A percentile compares a stretch with the other conserved stretches of the same genome.
Conservation (phyloP, 2,113 vertebrate genomes). For the Onychostruthus taczanowskii region DNA sequence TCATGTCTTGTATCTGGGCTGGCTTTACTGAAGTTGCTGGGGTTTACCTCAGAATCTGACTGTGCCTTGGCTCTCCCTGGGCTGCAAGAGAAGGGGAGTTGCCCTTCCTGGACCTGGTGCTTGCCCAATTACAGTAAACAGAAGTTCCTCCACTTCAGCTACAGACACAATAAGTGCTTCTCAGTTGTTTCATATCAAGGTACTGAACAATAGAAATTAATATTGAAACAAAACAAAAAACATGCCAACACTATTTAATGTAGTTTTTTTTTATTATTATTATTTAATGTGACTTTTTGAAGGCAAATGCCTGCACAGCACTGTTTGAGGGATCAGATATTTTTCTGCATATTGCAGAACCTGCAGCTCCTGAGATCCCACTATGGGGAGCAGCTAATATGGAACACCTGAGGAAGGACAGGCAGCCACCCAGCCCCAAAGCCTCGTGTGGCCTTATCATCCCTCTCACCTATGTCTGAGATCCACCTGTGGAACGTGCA, state of each 20-base stretch:
- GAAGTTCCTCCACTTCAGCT: not conserved
- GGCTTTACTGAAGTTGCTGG: not conserved
- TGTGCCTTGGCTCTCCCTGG: not conserved
- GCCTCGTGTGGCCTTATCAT: not conserved
- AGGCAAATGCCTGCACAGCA: not conserved
- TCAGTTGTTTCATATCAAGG: not conserved
- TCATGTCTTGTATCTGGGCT: not conserved
- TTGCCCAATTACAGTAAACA: not conserved
- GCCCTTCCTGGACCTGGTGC: not conserved
- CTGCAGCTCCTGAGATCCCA: not conserved
- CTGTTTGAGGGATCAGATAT: not conserved
- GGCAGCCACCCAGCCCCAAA: not conserved
- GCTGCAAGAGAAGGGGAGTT: not conserved
- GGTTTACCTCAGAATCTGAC: not conserved
- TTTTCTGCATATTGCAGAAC: not conserved
- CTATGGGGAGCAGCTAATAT: not conserved
- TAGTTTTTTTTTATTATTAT: not conserved
- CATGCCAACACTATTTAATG: not conserved
- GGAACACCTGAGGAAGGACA: not conserved
- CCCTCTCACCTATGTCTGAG: not conserved
- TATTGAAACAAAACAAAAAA: not conserved
- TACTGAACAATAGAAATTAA: not conserved
- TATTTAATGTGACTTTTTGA: not conserved
- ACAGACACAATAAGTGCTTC: not conserved
- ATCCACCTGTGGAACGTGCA: not conserved